phyloP scores from a whole-genome alignment of 2,888 invertebrate species.

The Oasisia sp. region DNA sequence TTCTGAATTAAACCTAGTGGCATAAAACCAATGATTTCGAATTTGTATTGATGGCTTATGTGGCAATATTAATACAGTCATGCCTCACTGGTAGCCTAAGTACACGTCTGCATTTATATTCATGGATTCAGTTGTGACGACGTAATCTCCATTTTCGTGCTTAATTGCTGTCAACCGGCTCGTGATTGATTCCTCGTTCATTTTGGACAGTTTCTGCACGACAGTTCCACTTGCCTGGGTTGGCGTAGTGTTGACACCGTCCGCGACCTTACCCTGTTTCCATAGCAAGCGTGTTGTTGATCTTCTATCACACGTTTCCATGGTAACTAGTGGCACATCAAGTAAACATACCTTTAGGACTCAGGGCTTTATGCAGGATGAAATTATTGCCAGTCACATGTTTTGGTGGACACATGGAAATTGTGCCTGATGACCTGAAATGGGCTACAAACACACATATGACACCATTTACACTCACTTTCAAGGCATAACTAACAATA shows the following conservation, averaged over 20 bases:
- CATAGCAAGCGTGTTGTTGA: background rate
- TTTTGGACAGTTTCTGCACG: background rate
- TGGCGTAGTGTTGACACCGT: background rate
- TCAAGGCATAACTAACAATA: no score
- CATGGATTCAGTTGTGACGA: background rate
- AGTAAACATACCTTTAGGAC: background rate
- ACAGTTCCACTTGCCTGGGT: background rate
- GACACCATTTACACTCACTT: no score
- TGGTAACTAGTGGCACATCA: background rate
- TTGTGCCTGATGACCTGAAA: no score
- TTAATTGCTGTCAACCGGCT: background rate
- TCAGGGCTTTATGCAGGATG: background rate
- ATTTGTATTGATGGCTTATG: background rate
- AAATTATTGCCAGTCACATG: no score
- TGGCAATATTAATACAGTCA: background rate
- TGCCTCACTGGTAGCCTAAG: background rate
- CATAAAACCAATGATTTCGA: background rate
- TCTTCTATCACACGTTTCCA: background rate
- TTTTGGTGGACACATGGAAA: no score
- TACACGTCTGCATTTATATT: background rate
- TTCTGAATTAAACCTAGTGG: background rate
- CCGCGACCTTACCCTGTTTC: background rate
- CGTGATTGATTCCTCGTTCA: background rate
- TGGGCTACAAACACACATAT: no score
- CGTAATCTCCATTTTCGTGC: background rate